Evolutionary conservation across 1,140 invertebrate genomes (phyloP).

Genomic region (Micrasema longulum): DNA sequence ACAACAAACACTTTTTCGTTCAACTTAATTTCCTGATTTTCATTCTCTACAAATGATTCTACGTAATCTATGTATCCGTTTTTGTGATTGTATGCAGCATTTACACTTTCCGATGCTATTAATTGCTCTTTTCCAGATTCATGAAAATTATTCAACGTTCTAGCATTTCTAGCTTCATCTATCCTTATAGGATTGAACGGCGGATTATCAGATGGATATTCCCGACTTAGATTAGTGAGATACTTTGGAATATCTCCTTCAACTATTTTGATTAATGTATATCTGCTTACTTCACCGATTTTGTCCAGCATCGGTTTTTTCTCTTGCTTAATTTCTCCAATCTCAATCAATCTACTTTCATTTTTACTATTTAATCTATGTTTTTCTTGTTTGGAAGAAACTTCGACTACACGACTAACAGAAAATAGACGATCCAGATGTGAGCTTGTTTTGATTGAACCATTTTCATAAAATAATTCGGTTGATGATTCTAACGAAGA

Average conservation of each 20-base stretch:
- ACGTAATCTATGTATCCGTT: conserved; percentile 56
- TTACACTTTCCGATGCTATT: conserved; percentile 66
- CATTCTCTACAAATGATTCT: conserved; percentile 34
- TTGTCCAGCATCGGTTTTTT: conserved; percentile 71
- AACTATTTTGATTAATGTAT: conserved; percentile 74
- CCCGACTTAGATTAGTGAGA: conserved; percentile 64
- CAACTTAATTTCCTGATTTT: conserved; percentile 21
- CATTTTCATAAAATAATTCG: conserved; percentile 25
- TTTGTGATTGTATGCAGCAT: conserved; percentile 65
- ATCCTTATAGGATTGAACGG: conserved; percentile 66
- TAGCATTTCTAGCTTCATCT: conserved; percentile 66
- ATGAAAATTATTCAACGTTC: conserved; percentile 61
- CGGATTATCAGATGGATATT: conserved; percentile 66
- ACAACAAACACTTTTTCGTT: conserved; percentile 14
- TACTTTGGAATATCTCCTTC: conserved; percentile 69
- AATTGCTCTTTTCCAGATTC: conserved; percentile 63
- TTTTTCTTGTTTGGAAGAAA: conserved; percentile 72
- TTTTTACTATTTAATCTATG: conserved; percentile 69
- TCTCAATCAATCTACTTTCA: conserved; percentile 66
- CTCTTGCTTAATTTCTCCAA: conserved; percentile 67
- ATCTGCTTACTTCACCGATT: conserved; percentile 75
- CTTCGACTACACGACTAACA: conserved; percentile 74
- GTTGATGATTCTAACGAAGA: conserved; percentile 22
- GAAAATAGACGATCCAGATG: conserved; percentile 72
- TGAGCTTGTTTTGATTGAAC: conserved; percentile 51